Evolutionary conservation across 2,113 vertebrate species (phyloP), one percentile per base, ranked within the genome.

Genomic region (Phrynosoma blainvillii): DNA sequence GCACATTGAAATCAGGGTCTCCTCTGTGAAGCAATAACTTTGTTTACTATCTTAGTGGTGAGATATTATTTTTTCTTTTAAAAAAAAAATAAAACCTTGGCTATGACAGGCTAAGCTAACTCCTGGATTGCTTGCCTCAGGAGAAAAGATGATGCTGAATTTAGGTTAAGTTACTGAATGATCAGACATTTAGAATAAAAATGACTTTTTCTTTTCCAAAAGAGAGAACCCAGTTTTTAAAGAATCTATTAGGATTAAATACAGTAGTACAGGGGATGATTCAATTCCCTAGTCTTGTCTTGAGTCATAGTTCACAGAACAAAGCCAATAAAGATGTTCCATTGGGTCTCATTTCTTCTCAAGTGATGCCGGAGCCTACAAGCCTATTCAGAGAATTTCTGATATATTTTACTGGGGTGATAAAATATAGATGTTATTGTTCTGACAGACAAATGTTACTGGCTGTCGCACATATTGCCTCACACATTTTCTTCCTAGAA

Each of bases 171-270:
- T 59, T 75, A 13, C 32, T 76, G 8, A 65, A 54, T 85, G 54
- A 30, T 65, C 14, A 78, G 56, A 75, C 23, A 32, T 84, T 54
- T 56, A 52, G 70, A 87, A n/a, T 59, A 40, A 73, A 56, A 75
- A 76, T 84, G 54, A 75, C 68, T 80, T 30, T 30, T 40, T 65
- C 65, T 47, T 10, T 9, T 62, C 32, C 47, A 21, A 21, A n/a
- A 82, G 80, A 66, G 36, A 79, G 47, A 86, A 42, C 76, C 82
- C 73, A 18, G 32, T 5, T 23, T 89, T 71, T 81, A 40, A 89
- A 77, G 62, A 80, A 80, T 56, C 66, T 56, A 85, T 80, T 75
- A 76, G 65, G 40, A 74, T 6, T 27, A 85, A 89, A 80, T 89
- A 75, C 40, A 36, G 42, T 27, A 80, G 42, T 66, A 40, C 40